These are phyloP conservation scores for Xylocampa areola DNA, from an alignment of 2,888 invertebrate genomes.

Conservation along the genomic window DNA sequence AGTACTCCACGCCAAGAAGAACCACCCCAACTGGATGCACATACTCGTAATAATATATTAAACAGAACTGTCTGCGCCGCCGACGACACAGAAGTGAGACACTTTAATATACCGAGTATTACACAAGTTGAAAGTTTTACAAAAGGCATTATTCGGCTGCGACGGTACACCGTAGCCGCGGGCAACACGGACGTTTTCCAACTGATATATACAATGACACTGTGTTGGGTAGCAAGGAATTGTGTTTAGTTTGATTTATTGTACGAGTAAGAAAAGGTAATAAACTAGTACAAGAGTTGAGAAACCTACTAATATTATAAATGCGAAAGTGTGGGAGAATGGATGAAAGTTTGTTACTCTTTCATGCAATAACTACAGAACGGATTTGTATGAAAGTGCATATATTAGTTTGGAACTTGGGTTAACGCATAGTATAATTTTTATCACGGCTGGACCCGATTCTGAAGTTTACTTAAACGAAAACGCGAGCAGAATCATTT, in stretches of 20 bases:
- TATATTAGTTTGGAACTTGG: no score
- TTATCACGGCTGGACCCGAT: no score
- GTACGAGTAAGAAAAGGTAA: neutral
- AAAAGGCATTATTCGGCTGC: conserved; percentile 61
- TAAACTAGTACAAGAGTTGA: no score
- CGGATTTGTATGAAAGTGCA: no score
- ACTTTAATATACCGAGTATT: conserved; percentile 57
- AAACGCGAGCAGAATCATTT: no score
- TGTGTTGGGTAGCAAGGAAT: conserved; percentile 35
- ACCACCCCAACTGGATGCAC: conserved; percentile 26
- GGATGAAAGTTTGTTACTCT: no score
- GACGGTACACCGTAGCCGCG: conserved; percentile 49
- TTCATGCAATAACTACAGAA: no score
- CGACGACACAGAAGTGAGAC: conserved; percentile 44
- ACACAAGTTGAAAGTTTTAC: conserved; percentile 60
- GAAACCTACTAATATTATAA: no score
- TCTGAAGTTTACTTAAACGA: no score
- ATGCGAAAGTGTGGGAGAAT: no score
- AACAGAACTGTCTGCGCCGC: conserved; percentile 48
- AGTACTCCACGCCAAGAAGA: conserved; percentile 6
- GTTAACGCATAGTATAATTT: no score
- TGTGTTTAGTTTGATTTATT: conserved; percentile 35
- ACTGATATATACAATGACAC: conserved; percentile 46
- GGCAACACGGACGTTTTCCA: conserved; percentile 45
- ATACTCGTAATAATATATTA: conserved; percentile 51